phyloP scores from a whole-genome alignment of 2,797 vertebrate species.

The Rhynchonycteris naso region DNA sequence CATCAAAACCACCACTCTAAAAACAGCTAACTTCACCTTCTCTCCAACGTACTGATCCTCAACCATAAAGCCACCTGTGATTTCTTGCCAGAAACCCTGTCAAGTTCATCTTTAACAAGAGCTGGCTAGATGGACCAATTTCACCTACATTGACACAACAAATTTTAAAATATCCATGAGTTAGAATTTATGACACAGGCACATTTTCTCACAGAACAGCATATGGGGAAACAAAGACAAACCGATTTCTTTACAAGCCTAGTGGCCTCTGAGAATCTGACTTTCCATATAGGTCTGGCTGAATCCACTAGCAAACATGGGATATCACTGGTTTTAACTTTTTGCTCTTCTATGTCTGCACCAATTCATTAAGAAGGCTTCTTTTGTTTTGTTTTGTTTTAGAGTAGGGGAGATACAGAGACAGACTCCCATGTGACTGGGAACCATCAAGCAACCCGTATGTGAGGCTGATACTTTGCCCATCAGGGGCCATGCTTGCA shows the following conservation, averaged over 20 bases:
- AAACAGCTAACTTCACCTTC: not conserved
- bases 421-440: too few relatives aligned
- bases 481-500: too few relatives aligned
- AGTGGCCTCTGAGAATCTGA: not conserved
- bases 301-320: not conserved
- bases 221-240: not conserved
- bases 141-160: not conserved
- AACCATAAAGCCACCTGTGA: not conserved
- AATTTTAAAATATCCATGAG: not conserved
- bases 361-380: not conserved
- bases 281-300: not conserved
- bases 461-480: too few relatives aligned
- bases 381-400: too few relatives aligned
- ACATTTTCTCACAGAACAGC: not conserved
- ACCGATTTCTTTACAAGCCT: not conserved
- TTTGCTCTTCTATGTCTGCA: not conserved
- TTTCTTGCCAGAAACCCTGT: not conserved
- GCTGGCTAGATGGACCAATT: not conserved
- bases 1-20: not conserved
- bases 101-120: slow-evolving; percentile 18
- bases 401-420: too few relatives aligned
- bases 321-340: not conserved
- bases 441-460: too few relatives aligned
- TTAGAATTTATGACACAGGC: not conserved
- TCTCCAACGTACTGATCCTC: not conserved